These are phyloP conservation scores for Morphnarchus princeps DNA, from an alignment of 2,113 vertebrate species.

Conservation along the genomic window DNA sequence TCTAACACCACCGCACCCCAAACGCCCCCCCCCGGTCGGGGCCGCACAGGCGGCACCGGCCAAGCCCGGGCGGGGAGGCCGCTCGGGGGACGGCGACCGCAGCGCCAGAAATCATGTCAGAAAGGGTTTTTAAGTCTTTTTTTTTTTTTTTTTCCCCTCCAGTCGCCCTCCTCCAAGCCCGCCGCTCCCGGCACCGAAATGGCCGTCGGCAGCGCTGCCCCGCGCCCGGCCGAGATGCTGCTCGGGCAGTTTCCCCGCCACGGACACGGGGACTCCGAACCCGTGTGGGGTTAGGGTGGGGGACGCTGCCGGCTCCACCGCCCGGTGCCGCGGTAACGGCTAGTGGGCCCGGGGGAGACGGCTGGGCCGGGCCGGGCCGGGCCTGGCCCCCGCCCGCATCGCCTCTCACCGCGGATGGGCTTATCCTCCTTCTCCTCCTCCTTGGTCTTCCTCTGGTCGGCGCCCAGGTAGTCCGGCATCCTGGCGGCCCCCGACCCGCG, in stretches of 20 bases:
- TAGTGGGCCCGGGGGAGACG: too few species aligned
- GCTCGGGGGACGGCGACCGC: too few species aligned
- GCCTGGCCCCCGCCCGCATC: rapidly evolving
- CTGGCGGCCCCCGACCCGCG: not conserved
- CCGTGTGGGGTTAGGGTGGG: too few species aligned
- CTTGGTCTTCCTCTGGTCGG: constrained; percentile 90
- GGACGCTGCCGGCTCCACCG: not conserved
- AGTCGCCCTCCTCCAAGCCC: not conserved
- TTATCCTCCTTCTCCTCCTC: constrained; percentile 91
- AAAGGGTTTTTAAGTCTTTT: too few species aligned
- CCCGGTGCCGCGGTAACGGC: not conserved
- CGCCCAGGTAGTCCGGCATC: constrained; percentile 94
- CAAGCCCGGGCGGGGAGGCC: too few species aligned
- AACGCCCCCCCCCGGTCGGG: too few species aligned
- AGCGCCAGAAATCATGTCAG: not conserved
- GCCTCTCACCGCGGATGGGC: constrained; percentile 84
- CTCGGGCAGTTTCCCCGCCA: not conserved
- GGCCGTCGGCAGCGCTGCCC: not conserved
- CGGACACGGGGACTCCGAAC: not conserved
- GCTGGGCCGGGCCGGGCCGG: too few species aligned
- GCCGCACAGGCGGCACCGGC: too few species aligned
- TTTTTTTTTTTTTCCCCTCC: not conserved
- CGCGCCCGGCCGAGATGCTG: too few species aligned
- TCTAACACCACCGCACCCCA: not conserved
- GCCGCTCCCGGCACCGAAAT: not conserved